Percentiles rank a stretch among this genome's conserved stretches.
Evolutionary conservation across 2,888 invertebrate species (phyloP).

Genomic region (Scrobipalpa costella): DNA sequence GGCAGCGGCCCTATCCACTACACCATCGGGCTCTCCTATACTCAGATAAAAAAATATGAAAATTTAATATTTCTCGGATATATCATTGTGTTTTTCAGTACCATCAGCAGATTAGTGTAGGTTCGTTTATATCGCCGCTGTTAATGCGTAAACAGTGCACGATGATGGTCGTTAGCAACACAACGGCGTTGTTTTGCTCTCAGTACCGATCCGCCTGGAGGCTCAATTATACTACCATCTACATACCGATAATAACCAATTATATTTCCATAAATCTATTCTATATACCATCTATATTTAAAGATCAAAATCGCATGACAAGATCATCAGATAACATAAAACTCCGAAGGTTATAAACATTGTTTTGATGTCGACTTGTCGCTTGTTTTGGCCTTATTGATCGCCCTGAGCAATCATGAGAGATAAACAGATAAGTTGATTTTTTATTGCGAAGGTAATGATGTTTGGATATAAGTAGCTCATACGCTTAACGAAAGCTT

Average conservation of each 20-base stretch:
- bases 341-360: slow-evolving; percentile 16
- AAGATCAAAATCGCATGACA: slow-evolving; percentile 11
- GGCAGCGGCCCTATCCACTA: no score
- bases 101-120: slow-evolving; percentile 13
- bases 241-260: slow-evolving; percentile 25
- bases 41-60: no score
- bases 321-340: slow-evolving; percentile 10
- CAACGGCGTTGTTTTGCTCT: slow-evolving; percentile 39
- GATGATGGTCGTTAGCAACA: slow-evolving; percentile 66
- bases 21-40: no score
- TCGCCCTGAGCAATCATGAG: slow-evolving; percentile 5
- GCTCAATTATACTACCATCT: slow-evolving; percentile 39
- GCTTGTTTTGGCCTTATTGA: slow-evolving; percentile 16
- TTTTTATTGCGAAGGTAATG: slow-evolving; percentile 13
- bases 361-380: slow-evolving; percentile 10
- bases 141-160: slow-evolving; percentile 57
- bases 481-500: neutral
- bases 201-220: slow-evolving; percentile 35
- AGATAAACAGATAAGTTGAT: slow-evolving; percentile 17
- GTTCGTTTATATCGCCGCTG: slow-evolving; percentile 34
- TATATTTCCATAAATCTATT: slow-evolving; percentile 16
- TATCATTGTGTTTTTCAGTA: slow-evolving; percentile 19
- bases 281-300: slow-evolving; percentile 4
- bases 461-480: slow-evolving; percentile 15
- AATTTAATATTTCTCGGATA: neutral